Evolutionary conservation across 2,113 vertebrate species (phyloP).

Genomic region (Dipodomys merriami): DNA sequence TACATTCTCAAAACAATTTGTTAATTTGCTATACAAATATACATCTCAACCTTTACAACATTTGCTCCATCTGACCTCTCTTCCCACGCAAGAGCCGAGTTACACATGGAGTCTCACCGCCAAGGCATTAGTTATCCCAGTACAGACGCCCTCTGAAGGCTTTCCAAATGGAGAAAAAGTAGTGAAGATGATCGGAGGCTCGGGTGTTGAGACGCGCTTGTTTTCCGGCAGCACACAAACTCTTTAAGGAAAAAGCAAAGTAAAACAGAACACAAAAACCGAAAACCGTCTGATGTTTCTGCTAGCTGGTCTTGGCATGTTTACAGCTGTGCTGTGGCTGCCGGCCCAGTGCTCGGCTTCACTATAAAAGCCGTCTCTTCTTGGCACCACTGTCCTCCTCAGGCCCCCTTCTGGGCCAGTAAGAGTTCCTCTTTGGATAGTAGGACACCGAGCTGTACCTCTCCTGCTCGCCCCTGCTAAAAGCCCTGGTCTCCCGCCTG

Average conservation of each 20-base stretch:
- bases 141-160: neutral
- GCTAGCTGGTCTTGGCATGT: neutral
- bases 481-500: neutral
- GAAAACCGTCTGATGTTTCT: neutral
- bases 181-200: neutral
- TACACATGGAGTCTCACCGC: too few species aligned
- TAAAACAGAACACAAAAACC: neutral
- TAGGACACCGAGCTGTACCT: neutral
- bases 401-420: neutral
- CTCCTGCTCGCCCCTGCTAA: constrained; percentile 24
- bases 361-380: constrained; percentile 79
- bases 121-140: too few species aligned
- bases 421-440: neutral
- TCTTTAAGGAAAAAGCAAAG: neutral
- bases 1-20: too few species aligned
- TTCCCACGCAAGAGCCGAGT: constrained; percentile 11
- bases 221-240: neutral
- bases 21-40: constrained; percentile 84
- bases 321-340: neutral
- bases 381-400: constrained; percentile 71
- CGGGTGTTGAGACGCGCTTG: neutral
- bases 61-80: constrained; percentile 12
- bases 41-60: constrained; percentile 79
- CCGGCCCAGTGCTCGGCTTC: rapidly evolving
- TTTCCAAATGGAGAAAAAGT: constrained; percentile 1